These are phyloP conservation scores for Sebastes ruberrimus DNA, from an alignment of 2,797 vertebrate genomes.

Conservation along the genomic window DNA sequence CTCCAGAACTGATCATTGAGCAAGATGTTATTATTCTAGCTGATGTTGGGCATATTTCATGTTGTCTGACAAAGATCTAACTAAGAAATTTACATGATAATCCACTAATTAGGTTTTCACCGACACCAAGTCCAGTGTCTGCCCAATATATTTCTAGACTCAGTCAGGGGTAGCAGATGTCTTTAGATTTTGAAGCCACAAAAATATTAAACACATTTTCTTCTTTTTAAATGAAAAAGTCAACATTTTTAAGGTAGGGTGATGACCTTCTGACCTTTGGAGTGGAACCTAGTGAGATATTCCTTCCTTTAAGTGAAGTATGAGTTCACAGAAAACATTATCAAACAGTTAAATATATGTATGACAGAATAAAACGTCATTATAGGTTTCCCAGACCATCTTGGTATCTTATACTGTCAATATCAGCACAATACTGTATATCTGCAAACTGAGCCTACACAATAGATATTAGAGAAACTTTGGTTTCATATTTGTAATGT, in stretches of 20 bases:
- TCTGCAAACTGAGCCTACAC: background rate
- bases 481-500: background rate
- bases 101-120: conserved; percentile 17
- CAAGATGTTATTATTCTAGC: background rate
- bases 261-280: background rate
- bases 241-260: background rate
- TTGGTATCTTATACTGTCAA: background rate
- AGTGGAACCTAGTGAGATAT: background rate
- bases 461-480: background rate
- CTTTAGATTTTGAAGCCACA: background rate
- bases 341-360: background rate
- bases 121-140: background rate
- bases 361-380: background rate
- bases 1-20: background rate
- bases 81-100: background rate
- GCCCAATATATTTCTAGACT: background rate
- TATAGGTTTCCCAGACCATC: background rate
- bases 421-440: background rate
- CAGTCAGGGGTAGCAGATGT: background rate
- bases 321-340: background rate
- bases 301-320: background rate
- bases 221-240: background rate
- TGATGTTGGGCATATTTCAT: conserved; percentile 7
- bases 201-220: background rate
- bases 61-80: background rate